Base-by-base conservation (phyloP, 2,888 invertebrate genomes). In the Limnephilus auricula region DNA sequence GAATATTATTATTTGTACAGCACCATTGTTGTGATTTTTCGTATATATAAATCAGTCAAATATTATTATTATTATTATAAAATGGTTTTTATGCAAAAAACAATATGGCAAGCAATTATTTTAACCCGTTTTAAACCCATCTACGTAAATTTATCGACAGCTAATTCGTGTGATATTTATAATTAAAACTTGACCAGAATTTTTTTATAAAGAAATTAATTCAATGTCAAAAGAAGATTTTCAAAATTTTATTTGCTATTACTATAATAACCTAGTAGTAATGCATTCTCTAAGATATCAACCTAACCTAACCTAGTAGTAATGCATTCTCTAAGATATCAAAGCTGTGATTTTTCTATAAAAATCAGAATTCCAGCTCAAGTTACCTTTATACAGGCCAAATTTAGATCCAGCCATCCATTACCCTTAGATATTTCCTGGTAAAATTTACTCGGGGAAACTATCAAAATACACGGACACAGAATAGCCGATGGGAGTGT, bases 361-460 rank as follows among this genome's bases (percentile, higher is more conserved):
- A n/a, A 65, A 25, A 25, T 25, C 65, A 0, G 25, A 25, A n/a
- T 65, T 65, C 25, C 5, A 4, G 1, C n/a, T 25, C 25, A 6
- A 65, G 25, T 65, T 65, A 25, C 65, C n/a, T 65, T 6, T n/a
- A 65, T n/a, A 80, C 32, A 80, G 31, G 18, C 31, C 31, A 32
- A 4, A 3, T 80, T 80, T 80, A 31, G 32, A 32, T 32, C 80
- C 32, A 32, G 32, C 31, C 15, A 32, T 32, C 80, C 31, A 80
- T 80, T 80, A 31, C 80, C 31, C 31, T 80, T 80, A 12, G 80
- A 80, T 80, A 80, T 80, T 31, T 80, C 32, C 80, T 65, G 25
- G 65, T 65, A 65, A 65, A 37, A 40, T 85, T 45, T 45, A 85
- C 5, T 15, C 40, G 45, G 30, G 40, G n/a, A 85, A 85, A 85